A percentile compares a stretch with the other conserved stretches of the same genome.
These are phyloP conservation scores for Chromobotia macracanthus DNA, from an alignment of 2,797 vertebrate genomes.

Conservation along the genomic window DNA sequence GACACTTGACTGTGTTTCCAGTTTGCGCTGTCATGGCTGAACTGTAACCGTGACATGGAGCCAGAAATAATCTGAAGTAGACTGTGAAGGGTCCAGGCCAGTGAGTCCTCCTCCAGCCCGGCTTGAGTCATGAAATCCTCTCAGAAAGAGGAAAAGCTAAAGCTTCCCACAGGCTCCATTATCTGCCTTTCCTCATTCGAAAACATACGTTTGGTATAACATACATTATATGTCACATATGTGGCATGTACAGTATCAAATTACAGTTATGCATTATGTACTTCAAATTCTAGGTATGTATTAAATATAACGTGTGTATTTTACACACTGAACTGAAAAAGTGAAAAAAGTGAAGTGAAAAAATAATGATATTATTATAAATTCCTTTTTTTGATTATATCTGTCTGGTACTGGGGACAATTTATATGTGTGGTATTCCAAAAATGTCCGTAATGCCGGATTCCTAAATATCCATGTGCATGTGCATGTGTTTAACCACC, in stretches of 20 bases:
- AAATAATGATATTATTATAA: background rate
- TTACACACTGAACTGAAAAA: too few species aligned
- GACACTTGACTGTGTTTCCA: constrained; percentile 84
- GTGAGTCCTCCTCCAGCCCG: constrained; percentile 69
- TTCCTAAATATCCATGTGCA: background rate
- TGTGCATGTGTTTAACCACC: background rate
- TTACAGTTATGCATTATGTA: background rate
- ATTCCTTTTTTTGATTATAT: background rate
- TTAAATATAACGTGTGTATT: too few species aligned
- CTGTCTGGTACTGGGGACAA: background rate
- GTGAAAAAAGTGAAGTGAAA: too few species aligned
- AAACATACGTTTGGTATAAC: background rate
- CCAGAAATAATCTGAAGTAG: constrained; percentile 75
- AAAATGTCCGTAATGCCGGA: background rate
- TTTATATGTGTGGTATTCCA: background rate
- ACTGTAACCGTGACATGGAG: constrained; percentile 69
- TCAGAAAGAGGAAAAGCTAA: constrained; percentile 38
- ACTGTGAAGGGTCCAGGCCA: constrained; percentile 68
- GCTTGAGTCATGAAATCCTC: constrained; percentile 67
- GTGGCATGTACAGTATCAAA: background rate
- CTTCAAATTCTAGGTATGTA: background rate
- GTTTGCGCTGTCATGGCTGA: constrained; percentile 71
- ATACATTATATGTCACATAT: too few species aligned
- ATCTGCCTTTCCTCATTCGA: background rate
- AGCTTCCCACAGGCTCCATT: background rate